Percentiles rank a stretch among this genome's conserved stretches.
phyloP scores from a whole-genome alignment of 2,113 vertebrate species.

The Onychostruthus taczanowskii region DNA sequence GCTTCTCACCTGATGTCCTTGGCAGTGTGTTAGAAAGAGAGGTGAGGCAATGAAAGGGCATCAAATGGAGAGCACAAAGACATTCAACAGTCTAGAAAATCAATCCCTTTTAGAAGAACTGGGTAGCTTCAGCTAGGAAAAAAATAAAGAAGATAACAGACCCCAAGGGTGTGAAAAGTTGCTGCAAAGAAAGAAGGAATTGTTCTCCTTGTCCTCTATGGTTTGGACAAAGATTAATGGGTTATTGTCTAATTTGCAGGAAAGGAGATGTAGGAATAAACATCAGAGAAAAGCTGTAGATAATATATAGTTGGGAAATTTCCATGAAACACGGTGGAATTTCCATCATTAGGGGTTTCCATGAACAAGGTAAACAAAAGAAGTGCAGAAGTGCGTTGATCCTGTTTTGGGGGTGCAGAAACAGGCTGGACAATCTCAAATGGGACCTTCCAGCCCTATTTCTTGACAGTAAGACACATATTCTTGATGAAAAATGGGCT shows the following conservation, averaged over 20 bases:
- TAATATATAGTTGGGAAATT: not conserved
- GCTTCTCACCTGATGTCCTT: not conserved
- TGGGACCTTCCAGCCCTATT: not conserved
- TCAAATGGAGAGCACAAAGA: not conserved
- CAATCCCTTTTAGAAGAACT: not conserved
- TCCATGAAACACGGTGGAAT: not conserved
- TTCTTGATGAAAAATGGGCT: not conserved
- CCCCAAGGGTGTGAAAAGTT: not conserved
- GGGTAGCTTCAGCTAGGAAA: not conserved
- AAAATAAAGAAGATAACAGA: not conserved
- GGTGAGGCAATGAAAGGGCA: not conserved
- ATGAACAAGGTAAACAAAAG: not conserved
- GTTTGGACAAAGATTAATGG: not conserved
- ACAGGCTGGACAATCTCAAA: not conserved
- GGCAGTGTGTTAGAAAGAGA: not conserved
- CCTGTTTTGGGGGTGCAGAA: not conserved
- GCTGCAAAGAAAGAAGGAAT: not conserved
- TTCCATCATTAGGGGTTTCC: not conserved
- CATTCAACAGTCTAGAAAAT: not conserved
- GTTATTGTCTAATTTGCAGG: not conserved
- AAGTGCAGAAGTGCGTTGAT: not conserved
- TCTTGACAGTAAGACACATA: not conserved
- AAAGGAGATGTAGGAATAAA: not conserved
- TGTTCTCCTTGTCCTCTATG: not conserved
- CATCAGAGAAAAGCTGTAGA: not conserved